Evolutionary conservation across 2,113 vertebrate species (phyloP), one percentile per base, ranked within the genome.

Genomic region (Polypterus senegalus): DNA sequence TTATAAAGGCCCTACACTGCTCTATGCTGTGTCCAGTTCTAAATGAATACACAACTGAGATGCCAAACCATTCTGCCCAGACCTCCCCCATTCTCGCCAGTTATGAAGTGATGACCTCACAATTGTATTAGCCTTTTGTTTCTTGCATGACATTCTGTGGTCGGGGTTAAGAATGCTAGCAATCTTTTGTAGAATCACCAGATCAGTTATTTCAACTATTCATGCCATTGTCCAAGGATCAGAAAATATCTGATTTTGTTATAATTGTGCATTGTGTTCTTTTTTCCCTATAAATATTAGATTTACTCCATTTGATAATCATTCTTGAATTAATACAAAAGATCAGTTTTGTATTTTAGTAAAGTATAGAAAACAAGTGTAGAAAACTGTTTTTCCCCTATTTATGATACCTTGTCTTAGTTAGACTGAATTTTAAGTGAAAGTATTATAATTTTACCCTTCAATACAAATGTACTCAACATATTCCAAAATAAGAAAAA

Each of bases 141-240:
- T 66, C 69, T 60, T 68, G 80, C 58, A 70, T 75, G 70, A 78
- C 73, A 81, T 87, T 81, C 69, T 73, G 59, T 65, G 67, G 82
- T 86, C 77, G 82, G 77, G 48, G 71, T 67, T 61, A 69, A 80
- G 77, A 84, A 92, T 88, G 83, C 80, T 78, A 87, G 74, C 64
- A 69, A 86, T 87, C 69, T 73, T 63, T 49, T 86, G 77, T 70
- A 60, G 64, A 76, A 51, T 59, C 68, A 61, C 75, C 55, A 65
- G 70, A 79, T 72, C 73, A 77, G 79, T 74, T 76, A 89, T 82
- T 76, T 76, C 77, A 89, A 81, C 68, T 84, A 88, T 89, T 72
- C 65, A 72, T 83, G 79, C 85, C 72, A 86, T 87, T 76, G 69
- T 65, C 67, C 68, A 64, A 69, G 63, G 79, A 86, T 65, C 74